A percentile compares a stretch with the other conserved stretches of the same genome.
These are phyloP conservation scores for Morpho achilles DNA, from an alignment of 2,888 invertebrate species.

Conservation along the genomic window DNA sequence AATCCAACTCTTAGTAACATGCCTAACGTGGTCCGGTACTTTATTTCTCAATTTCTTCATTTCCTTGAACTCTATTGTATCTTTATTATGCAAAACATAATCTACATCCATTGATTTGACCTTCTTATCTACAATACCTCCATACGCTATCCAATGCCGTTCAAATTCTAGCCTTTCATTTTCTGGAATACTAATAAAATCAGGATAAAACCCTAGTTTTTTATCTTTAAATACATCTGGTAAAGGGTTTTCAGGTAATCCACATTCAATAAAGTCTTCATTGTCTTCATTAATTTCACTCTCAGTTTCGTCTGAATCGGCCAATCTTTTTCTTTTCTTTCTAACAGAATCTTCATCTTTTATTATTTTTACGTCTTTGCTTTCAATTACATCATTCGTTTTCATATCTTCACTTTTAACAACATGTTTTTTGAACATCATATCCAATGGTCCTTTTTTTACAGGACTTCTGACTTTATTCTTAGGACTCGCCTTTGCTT, in stretches of 20 bases:
- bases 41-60: conserved; percentile 51
- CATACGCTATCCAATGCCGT: conserved; percentile 83
- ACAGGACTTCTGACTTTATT: conserved; percentile 9
- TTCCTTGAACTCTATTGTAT: conserved; percentile 42
- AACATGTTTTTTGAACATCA: conserved; percentile 24
- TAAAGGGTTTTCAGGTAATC: conserved; percentile 52
- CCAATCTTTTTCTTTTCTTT: conserved; percentile 13
- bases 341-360: conserved; percentile 14
- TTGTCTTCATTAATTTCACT: conserved; percentile 14
- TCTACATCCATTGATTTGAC: conserved; percentile 53
- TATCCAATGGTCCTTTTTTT: conserved; percentile 24
- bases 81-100: conserved; percentile 54
- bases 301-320: conserved; percentile 3
- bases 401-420: conserved; percentile 12
- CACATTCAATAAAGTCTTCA: background rate
- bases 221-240: conserved; percentile 57
- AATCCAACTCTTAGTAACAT: conserved; percentile 63
- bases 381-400: background rate
- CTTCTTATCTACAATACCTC: conserved; percentile 69
- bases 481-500: conserved; percentile 46
- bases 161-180: conserved; percentile 56
- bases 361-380: conserved; percentile 5
- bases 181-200: conserved; percentile 62
- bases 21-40: conserved; percentile 42
- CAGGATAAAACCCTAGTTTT: conserved; percentile 66